Evolutionary conservation across 2,797 vertebrate species (phyloP), one percentile per base, ranked within the genome.

Genomic region (Lemur catta): DNA sequence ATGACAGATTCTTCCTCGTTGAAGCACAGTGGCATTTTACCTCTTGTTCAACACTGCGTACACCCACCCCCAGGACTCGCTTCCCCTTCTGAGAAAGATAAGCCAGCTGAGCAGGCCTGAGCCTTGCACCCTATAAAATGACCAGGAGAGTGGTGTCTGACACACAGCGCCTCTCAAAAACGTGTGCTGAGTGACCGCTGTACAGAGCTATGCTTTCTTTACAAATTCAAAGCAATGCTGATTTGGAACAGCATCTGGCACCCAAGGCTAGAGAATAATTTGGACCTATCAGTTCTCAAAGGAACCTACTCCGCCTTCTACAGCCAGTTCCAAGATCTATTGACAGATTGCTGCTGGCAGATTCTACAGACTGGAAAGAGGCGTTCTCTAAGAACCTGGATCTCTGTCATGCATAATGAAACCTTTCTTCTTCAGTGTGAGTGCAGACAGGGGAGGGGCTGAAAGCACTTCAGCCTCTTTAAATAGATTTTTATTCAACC

Each of bases 401-500:
- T 65, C 65, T 57, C 55, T 55, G 30, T 74, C 41, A 75, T 2
- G 30, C 18, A 79, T 61, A 92, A 76, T 13, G 22, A 85, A 65
- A 74, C 28, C 50, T 92, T 78, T 57, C 93, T 92, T 76, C 82
- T 63, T 92, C 33, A 12, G 46, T 13, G 10, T 50, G 35, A 59
- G 46, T 50, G 57, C 61, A 57, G 28, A 35, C 18, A 89, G 57
- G 2, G 22, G 22, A 38, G 91, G 91, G 50, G n/a, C 78, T 7
- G 26, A 63, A 86, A 12, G 59, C 50, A 81, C 48, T 28, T 67
- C 76, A 57, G 65, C 67, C 85, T 81, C 69, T 96, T 92, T 78
- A 71, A 93, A 90, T 2, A 84, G 86, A 72, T 35, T 74, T 94
- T 82, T 50, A 90, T 55, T 96, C 69, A 80, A 76, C 35, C 3